Evolutionary conservation across 2,888 invertebrate species (phyloP), one percentile per base, ranked within the genome.

Genomic region (Uloborus plumipes): DNA sequence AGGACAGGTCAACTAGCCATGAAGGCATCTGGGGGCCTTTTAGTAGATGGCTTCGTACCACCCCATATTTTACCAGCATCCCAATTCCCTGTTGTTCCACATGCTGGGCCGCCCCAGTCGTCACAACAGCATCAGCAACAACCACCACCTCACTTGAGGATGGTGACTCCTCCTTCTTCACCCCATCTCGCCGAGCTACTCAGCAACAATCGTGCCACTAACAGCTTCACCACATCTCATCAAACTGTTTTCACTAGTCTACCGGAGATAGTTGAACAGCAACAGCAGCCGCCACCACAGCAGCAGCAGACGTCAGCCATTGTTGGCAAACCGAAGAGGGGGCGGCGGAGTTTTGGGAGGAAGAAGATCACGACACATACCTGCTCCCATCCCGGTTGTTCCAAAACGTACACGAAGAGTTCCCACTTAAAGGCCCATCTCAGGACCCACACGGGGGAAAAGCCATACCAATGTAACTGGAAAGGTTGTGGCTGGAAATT

Each of bases 391-490:
- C 91, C 91, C 0, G 92, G 92, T 18, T 92, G 92, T 88, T 89
- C 88, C 81, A 92, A 92, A 87, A 91, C 91, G 51, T 92, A 92
- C 88, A 92, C 91, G 62, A 92, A 92, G 87, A 91, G 91, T 75
- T 92, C 92, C 4, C 92, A 92, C 87, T 88, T 92, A 73, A 92
- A 92, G 89, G 92, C 92, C n/a, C 92, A 92, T 86, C 88, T 91
- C 58, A 88, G 92, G 73, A 92, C 92, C 15, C 92, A 92, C 88
- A 92, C 92, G 7, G 92, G 92, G 0, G 92, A 93, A 88, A 93
- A 93, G 87, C 92, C 92, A 3, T 92, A 92, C 88, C 90, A 90
- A 87, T 93, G 92, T 87, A 90, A 89, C 85, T 93, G 92, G 92
- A 90, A 91, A 86, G 92, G 91, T 2, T 90, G 91, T 86, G 91